Evolutionary conservation across 2,888 invertebrate genomes (phyloP), one percentile per base, ranked within the genome.

Genomic region (Trissoscelio sp.): DNA sequence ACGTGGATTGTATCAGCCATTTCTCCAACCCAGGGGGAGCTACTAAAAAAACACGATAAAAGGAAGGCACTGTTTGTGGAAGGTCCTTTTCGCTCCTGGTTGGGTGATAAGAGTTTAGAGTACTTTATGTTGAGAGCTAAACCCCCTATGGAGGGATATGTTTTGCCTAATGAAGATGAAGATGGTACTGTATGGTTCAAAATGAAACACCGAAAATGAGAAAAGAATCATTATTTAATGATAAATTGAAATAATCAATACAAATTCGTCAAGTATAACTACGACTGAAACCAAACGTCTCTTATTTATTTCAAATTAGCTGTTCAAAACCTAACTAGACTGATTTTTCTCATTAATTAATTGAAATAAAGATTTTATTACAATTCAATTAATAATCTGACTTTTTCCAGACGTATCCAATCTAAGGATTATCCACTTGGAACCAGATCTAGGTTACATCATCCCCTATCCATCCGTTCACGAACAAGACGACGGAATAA

Each of bases 1-100:
- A 98, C 98, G 0, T 99, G 98, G 97, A 95, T 99, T 83, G 96
- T 97, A 0, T 97, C 96, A 89, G 96, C 95, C 0, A 97, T 97
- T 90, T 96, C 97, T 91, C 93, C 94, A 6, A 92, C 92, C 0
- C 99, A 99, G 89, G 93, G 93, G 85, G 91, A 94, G 51, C 92
- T 99, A 5, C 89, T 98, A 11, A 90, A 92, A 0, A 92, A 94
- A 66, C 96, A 96, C 92, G 88, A 94, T 84, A 80, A 28, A 74
- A 89, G 93, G 84, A 93, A 93, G 85, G 95, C 95, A 0, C 89
- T 98, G 31, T 95, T 94, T 86, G 96, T 99, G 0, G 96, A 97
- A 92, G 99, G 98, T 0, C 95, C 97, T 0, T 97, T 94, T 90
- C 92, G 93, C 83, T 94, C 98, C 3, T 98, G 97, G 94, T 90